Percentiles rank a stretch among this genome's conserved stretches.
phyloP scores from a whole-genome alignment of 2,797 vertebrate species.

The Fringilla coelebs region DNA sequence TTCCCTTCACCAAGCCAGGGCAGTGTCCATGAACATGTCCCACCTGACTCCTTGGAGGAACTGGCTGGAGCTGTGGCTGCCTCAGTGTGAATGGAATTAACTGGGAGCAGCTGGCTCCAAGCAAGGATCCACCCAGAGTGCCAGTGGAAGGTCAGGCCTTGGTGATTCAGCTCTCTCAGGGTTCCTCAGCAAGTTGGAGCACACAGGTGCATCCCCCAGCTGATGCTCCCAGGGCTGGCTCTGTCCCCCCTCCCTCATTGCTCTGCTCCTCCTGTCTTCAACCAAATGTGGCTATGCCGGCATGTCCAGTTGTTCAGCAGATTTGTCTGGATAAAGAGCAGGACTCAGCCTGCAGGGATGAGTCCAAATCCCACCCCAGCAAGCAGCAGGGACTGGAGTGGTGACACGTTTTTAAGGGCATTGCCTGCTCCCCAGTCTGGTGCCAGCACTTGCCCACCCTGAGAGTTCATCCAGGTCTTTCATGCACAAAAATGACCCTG shows the following conservation, averaged over 20 bases:
- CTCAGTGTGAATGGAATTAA: background rate
- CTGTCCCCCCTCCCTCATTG: background rate
- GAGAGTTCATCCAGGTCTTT: background rate
- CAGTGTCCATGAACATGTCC: background rate
- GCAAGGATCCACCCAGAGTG: background rate
- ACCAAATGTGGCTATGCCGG: background rate
- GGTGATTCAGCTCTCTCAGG: background rate
- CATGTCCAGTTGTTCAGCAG: fast-evolving
- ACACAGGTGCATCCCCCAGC: background rate
- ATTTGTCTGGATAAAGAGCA: background rate
- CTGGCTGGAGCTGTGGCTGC: background rate
- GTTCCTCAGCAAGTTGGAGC: background rate
- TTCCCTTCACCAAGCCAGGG: background rate
- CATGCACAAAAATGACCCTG: background rate
- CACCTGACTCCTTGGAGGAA: background rate
- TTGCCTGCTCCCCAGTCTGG: background rate
- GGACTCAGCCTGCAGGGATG: background rate
- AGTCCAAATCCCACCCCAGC: background rate
- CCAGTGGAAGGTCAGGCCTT: background rate
- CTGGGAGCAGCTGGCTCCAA: background rate
- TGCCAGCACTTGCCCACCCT: background rate
- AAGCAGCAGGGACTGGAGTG: background rate
- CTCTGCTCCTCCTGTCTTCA: background rate
- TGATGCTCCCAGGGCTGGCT: background rate
- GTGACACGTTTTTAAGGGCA: background rate